Evolutionary conservation across 2,888 invertebrate species (phyloP).

Genomic region (Miltochrista miniata): DNA sequence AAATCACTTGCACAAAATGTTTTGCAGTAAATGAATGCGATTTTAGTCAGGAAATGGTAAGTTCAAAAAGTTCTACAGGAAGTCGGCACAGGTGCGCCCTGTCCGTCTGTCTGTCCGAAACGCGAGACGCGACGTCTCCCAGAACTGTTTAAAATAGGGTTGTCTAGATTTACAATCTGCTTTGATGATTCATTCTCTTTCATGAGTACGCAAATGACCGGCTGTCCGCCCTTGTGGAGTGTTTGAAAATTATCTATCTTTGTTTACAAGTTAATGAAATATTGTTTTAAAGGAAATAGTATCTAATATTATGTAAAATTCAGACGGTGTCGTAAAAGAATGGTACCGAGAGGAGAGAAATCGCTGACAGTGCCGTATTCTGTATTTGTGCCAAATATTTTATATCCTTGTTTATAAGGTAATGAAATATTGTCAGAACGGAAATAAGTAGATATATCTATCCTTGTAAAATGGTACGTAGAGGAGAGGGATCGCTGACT

Average conservation of each 20-base stretch:
- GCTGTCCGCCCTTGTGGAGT: neutral
- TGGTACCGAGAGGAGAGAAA: too few relatives aligned
- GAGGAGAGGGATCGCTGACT: too few relatives aligned
- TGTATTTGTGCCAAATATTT: too few relatives aligned
- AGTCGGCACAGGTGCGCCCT: constrained; percentile 65
- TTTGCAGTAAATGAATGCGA: constrained; percentile 30
- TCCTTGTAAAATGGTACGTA: too few relatives aligned
- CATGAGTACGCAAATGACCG: neutral
- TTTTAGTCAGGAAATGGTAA: constrained; percentile 60
- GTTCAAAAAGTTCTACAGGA: constrained; percentile 58
- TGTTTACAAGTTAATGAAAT: neutral
- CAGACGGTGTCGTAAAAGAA: too few relatives aligned
- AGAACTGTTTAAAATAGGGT: constrained; percentile 38
- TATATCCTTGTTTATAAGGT: too few relatives aligned
- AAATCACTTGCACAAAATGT: constrained; percentile 22
- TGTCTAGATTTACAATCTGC: constrained; percentile 8
- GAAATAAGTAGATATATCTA: too few relatives aligned
- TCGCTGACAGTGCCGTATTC: too few relatives aligned
- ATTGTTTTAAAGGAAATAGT: neutral
- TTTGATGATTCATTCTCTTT: constrained; percentile 2
- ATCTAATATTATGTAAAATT: too few relatives aligned
- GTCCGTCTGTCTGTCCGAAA: constrained; percentile 46
- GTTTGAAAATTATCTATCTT: neutral
- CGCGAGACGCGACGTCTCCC: constrained; percentile 40
- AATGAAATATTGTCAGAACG: too few relatives aligned